phyloP scores from a whole-genome alignment of 2,888 invertebrate genomes.

The Cephus nigrinus region DNA sequence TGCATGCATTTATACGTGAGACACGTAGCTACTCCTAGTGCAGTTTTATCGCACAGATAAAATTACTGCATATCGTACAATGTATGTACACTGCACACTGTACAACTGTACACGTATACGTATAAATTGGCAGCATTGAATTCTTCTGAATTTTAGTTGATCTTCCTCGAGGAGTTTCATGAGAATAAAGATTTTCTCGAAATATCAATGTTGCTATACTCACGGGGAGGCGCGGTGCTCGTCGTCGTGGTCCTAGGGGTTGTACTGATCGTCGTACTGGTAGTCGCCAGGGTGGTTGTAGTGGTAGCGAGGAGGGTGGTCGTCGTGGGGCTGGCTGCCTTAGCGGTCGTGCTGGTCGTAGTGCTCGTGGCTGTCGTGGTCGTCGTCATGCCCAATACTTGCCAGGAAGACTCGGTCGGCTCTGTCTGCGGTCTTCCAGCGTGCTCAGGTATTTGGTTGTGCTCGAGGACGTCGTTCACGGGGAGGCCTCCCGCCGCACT shows the following conservation, averaged over 20 bases:
- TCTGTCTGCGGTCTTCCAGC: conserved; percentile 51
- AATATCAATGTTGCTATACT: conserved; percentile 33
- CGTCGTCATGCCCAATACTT: conserved; percentile 61
- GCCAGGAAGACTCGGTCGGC: conserved; percentile 40
- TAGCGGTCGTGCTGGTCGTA: conserved; percentile 21
- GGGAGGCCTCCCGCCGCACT: conserved; percentile 53
- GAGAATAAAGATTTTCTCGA: background rate
- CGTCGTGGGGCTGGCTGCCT: conserved; percentile 40
- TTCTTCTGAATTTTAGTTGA: background rate
- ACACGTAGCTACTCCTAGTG: background rate
- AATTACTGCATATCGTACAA: no score
- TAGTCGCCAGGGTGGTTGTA: conserved; percentile 58
- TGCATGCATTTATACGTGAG: background rate
- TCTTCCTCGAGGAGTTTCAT: background rate
- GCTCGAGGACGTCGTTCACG: conserved; percentile 50
- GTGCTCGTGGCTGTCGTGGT: conserved; percentile 46
- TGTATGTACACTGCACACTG: no score
- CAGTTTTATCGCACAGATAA: background rate
- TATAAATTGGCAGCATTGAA: background rate
- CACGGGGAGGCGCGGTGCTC: conserved; percentile 67
- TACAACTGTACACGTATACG: no score
- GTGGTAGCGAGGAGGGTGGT: conserved; percentile 51
- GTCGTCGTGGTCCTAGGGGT: conserved; percentile 59
- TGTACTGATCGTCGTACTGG: conserved; percentile 60
- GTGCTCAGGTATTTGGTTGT: conserved; percentile 60